Evolutionary conservation across 1,140 invertebrate species (phyloP).

Genomic region (Meloidogyne exigua): DNA sequence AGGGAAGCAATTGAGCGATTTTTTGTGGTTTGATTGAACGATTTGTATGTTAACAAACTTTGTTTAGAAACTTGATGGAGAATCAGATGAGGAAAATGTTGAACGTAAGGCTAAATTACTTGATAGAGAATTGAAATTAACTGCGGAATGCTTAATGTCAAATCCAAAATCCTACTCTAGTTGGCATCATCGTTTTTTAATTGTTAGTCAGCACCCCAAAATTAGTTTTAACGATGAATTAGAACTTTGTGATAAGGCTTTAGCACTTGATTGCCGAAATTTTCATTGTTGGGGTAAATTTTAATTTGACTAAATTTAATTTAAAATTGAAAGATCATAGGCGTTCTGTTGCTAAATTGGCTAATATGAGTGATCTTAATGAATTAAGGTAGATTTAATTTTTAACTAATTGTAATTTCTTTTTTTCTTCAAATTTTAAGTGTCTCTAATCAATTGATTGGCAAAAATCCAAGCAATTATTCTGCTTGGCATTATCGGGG

Average conservation of each 20-base stretch:
- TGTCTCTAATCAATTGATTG: conserved; percentile 35
- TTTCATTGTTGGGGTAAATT: conserved; percentile 44
- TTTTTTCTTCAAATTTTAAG: not conserved
- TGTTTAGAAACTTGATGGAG: conserved; percentile 35
- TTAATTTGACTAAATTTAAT: not conserved
- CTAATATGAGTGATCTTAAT: conserved; percentile 30
- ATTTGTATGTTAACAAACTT: conserved; percentile 24
- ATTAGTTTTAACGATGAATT: conserved; percentile 36
- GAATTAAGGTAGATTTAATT: conserved; percentile 30
- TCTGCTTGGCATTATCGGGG: conserved; percentile 26
- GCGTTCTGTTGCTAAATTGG: conserved; percentile 44
- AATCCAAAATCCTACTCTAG: conserved; percentile 50
- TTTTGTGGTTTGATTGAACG: conserved; percentile 20
- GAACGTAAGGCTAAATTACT: conserved; percentile 15
- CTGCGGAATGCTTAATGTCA: conserved; percentile 32
- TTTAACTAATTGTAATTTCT: not conserved
- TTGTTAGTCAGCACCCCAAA: conserved; percentile 25
- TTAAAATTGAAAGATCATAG: conserved; percentile 41
- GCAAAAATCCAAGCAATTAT: conserved; percentile 31
- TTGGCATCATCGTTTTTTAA: conserved; percentile 50
- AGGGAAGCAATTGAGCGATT: conserved; percentile 29
- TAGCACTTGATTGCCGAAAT: conserved; percentile 45
- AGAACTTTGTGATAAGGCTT: conserved; percentile 45
- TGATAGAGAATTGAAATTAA: conserved; percentile 45
- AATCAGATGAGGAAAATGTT: conserved; percentile 1